phyloP scores from a whole-genome alignment of 2,113 vertebrate species.

The Recurvirostra avosetta region DNA sequence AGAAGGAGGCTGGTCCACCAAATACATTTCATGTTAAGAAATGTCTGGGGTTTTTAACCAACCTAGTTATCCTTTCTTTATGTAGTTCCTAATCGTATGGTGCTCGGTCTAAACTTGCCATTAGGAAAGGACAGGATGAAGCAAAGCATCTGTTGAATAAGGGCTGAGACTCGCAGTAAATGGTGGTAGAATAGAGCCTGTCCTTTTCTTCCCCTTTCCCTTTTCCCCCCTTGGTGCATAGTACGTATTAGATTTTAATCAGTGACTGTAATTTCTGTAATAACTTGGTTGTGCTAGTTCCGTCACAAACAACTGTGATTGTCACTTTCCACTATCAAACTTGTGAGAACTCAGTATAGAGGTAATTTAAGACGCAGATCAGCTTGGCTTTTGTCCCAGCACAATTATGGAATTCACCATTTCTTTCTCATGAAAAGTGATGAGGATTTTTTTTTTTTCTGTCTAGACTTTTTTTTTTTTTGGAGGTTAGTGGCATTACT shows the following conservation, averaged over 20 bases:
- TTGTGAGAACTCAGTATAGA: not conserved
- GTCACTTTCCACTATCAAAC: not conserved
- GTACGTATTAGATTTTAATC: not conserved
- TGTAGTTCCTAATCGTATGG: not conserved
- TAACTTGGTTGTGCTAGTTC: not conserved
- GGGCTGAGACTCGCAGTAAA: not conserved
- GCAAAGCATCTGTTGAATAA: not conserved
- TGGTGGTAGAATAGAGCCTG: not conserved
- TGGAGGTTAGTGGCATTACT: not conserved
- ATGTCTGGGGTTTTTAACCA: not conserved
- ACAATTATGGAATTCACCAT: slow-evolving; percentile 18
- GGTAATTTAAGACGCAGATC: slow-evolving; percentile 19
- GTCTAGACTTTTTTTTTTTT: not conserved
- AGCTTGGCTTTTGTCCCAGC: slow-evolving; percentile 14
- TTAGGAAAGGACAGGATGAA: not conserved
- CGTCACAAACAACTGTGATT: not conserved
- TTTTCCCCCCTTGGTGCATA: not conserved
- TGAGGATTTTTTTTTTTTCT: not conserved
- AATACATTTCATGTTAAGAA: not conserved
- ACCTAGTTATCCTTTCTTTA: not conserved
- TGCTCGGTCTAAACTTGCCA: not conserved
- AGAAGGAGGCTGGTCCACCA: not conserved
- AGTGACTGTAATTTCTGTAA: not conserved
- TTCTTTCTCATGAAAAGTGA: slow-evolving; percentile 51
- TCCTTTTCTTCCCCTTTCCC: not conserved